These are phyloP conservation scores for Tethya wilhelma DNA, from an alignment of 37 sponge, comb jelly and placozoan genomes.

Conservation along the genomic window DNA sequence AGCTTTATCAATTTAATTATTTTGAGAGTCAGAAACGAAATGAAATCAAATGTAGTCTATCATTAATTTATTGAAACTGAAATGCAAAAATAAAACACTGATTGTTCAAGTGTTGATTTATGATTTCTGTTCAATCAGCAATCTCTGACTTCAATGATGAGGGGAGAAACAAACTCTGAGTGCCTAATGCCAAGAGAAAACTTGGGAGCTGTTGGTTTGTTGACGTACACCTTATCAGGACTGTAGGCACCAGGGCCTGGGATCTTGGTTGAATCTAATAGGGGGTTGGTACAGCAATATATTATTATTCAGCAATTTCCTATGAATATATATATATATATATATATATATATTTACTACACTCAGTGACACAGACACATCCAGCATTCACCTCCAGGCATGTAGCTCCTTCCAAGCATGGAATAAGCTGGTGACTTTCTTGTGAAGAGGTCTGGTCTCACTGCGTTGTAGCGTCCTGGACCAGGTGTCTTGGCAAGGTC, in stretches of 20 bases:
- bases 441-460: conserved; percentile 45
- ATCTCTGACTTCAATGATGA: conserved; percentile 81
- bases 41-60: too few species aligned
- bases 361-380: neutral
- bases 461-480: conserved; percentile 89
- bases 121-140: too few species aligned
- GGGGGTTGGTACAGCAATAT: neutral
- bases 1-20: too few species aligned
- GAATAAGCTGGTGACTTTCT: conserved; percentile 91
- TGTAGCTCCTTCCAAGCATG: conserved; percentile 88
- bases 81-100: too few species aligned
- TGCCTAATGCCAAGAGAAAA: conserved; percentile 95
- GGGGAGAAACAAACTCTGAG: conserved; percentile 97
- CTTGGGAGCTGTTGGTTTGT: conserved; percentile 76
- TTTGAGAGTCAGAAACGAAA: too few species aligned
- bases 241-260: conserved; percentile 96
- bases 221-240: conserved; percentile 84
- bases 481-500: conserved; percentile 98
- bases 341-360: neutral
- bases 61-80: too few species aligned
- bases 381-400: conserved; percentile 69
- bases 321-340: neutral
- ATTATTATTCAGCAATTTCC: neutral
- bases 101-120: too few species aligned
- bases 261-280: conserved; percentile 83